Base-by-base conservation (phyloP, 2,113 vertebrate genomes). In the Tretioscincus oriximinensis region DNA sequence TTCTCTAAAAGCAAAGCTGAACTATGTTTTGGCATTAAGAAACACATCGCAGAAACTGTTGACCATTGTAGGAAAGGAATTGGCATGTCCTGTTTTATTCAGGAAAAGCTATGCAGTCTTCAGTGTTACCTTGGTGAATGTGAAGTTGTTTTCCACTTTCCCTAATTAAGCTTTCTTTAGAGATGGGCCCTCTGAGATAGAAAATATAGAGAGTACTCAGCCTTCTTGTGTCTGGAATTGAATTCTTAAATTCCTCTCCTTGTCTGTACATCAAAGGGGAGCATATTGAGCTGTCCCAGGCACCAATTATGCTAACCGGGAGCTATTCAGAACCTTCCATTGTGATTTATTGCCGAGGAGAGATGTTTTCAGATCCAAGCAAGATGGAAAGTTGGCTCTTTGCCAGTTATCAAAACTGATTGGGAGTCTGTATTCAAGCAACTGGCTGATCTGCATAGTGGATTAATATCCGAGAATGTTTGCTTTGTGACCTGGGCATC, bases 401-500 rank as follows among this genome's bases (percentile, higher is more conserved):
- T 89, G 80, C 93, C 90, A 87, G 88, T 90, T 90, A 91, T 94
- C 93, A 93, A 86, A 92, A 90, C 93, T 91, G 90, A 78, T 90
- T 90, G 91, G 93, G 88, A 89, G 93, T 83, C 10, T 84, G 92
- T 92, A 92, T 92, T 93, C 92, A 82, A 93, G 90, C 78, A 87
- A 94, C 93, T 89, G 92, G 85, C 89, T 87, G 87, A 90, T 90
- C 90, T 90, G 85, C 73, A 64, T 84, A 91, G 90, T 90, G 88
- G 88, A 88, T 88, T 84, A 88, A 91, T 83, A 86, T 81, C 81
- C 24, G 58, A 64, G 64, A 1, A 76, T 76, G 91, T 94, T 93
- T 92, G 90, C 90, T 94, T 90, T 71, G 82, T 93, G 94, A 93
- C 94, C 94, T 91, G 92, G 92, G 87, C 86, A 91, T 90, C 83